Percentiles rank a stretch among this genome's conserved stretches.
Conservation (phyloP, 2,888 invertebrate species). For the Acrobasis consociella region DNA sequence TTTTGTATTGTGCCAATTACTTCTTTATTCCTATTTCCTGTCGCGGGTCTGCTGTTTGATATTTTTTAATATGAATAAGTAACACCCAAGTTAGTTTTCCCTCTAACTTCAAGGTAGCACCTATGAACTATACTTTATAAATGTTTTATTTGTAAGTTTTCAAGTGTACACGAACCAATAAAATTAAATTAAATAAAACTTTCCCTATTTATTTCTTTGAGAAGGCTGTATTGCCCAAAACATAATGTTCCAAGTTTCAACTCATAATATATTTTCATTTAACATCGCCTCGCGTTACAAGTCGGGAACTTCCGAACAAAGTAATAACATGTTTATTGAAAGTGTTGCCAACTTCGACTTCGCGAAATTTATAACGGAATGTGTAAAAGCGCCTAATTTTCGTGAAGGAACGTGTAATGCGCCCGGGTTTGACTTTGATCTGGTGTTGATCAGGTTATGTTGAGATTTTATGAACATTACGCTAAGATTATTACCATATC, state of each 20-base stretch:
- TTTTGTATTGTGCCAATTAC: no score
- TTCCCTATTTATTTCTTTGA: neutral
- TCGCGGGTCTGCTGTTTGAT: no score
- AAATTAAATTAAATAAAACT: no score
- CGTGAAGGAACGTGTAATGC: neutral
- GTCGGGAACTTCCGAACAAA: conserved; percentile 4
- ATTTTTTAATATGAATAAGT: no score
- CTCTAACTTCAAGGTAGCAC: no score
- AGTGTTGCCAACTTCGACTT: conserved; percentile 6
- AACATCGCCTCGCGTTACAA: neutral
- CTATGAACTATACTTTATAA: no score
- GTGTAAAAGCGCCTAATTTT: conserved; percentile 4
- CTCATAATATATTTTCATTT: neutral
- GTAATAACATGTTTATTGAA: conserved; percentile 10
- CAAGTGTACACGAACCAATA: no score
- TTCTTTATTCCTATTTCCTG: no score
- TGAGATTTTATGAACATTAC: neutral
- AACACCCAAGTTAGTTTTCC: no score
- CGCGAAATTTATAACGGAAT: conserved; percentile 6
- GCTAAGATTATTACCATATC: no score
- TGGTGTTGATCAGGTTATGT: conserved; percentile 6
- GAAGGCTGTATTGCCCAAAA: neutral
- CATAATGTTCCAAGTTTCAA: neutral
- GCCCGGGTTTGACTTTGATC: neutral
- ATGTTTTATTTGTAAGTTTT: no score